Base-by-base conservation (phyloP, 2,113 vertebrate species). In the Columba janthina region DNA sequence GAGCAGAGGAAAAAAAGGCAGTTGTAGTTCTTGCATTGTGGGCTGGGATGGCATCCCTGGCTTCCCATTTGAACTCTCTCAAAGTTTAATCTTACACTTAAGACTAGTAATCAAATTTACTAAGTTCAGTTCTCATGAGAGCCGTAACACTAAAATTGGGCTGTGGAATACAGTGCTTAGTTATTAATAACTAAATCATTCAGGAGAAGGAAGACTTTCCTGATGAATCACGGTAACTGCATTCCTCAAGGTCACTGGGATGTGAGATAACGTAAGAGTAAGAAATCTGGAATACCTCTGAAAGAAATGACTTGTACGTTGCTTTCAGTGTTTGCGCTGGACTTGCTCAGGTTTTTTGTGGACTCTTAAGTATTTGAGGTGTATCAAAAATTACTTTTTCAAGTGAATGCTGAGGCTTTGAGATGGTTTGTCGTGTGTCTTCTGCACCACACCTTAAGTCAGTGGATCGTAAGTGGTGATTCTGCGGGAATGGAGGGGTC, bases 401-500 rank as follows among this genome's bases (percentile, higher is more conserved):
- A 75, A 42, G 61, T 56, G 65, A 74, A 15, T n/a, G 26, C 56
- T 78, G 50, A 7, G 4, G 10, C 42, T 78, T 74, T 44, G 61
- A 65, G 40, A 2, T 74, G 10, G 15, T 50, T 29, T 66, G 25
- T 80, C 28, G 31, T 57, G 29, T n/a, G 11, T 48, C 31, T 73
- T 77, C 75, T 60, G 26, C 26, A 44, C 8, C 7, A 4, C 0
- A 0, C 10, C 42, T 80, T 17, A 20, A 31, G 9, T 36, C 61
- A 60, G 48, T 5, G 48, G 36, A 4, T 53, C 28, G 10, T 6
- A 20, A 22, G 9, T 32, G 56, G 19, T 57, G 36, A 19, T 29
- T 65, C 40, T 0, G 0, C 44, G 48, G 25, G 24, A 20, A 18
- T 38, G 28, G 25, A 69, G 13, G 8, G 3, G 1, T 76, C n/a